A percentile compares a stretch with the other conserved stretches of the same genome.
Conservation (phyloP, 2,797 vertebrate species). For the Australoheros facetus region DNA sequence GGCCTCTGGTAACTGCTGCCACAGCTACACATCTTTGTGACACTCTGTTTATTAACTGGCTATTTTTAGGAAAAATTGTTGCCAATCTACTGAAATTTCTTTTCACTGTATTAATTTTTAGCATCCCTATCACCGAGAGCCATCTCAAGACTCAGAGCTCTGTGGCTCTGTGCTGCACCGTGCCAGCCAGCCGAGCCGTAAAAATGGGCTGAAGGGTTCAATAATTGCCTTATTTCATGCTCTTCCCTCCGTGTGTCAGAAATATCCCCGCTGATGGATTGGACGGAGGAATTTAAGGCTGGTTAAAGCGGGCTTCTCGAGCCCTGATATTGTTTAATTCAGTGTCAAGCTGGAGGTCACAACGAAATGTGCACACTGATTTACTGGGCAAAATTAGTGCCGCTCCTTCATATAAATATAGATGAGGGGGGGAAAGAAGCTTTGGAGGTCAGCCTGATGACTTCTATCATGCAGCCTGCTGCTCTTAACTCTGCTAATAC, state of each 20-base stretch:
- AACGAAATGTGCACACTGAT: conserved; percentile 76
- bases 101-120: conserved; percentile 39
- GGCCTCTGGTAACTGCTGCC: background rate
- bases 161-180: conserved; percentile 26
- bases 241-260: conserved; percentile 83
- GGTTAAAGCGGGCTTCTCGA: conserved; percentile 80
- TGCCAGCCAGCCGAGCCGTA: conserved; percentile 54
- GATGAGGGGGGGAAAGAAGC: conserved; percentile 67
- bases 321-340: conserved; percentile 85
- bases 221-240: conserved; percentile 90
- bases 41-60: background rate
- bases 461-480: conserved; percentile 59
- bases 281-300: conserved; percentile 80
- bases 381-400: conserved; percentile 81
- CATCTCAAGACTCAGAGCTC: conserved; percentile 43
- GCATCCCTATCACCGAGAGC: conserved; percentile 44
- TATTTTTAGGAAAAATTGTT: conserved; percentile 18
- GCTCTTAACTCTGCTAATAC: conserved; percentile 69
- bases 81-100: conserved; percentile 24
- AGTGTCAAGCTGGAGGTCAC: conserved; percentile 79
- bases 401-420: conserved; percentile 81
- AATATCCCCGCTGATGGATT: conserved; percentile 83
- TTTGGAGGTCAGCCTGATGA: conserved; percentile 75
- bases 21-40: background rate
- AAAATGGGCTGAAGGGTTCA: conserved; percentile 83